Evolutionary conservation across 1,140 invertebrate species (phyloP), one percentile per base, ranked within the genome.

Genomic region (Chironomus striatipennis): DNA sequence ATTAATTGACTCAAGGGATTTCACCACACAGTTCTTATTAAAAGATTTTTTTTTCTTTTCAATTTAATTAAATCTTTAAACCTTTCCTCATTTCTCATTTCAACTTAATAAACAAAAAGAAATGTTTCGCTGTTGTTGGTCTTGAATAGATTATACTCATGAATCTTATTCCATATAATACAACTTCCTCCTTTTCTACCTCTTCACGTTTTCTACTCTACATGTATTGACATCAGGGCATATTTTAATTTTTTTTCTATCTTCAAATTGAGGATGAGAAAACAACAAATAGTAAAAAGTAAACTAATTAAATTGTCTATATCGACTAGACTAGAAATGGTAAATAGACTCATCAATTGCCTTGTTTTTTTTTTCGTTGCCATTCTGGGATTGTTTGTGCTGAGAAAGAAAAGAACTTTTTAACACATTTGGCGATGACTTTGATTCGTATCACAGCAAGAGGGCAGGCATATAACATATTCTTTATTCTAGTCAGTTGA

Each of bases 61-160:
- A 12, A n/a, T 57, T 57, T n/a, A 57, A 57, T n/a, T n/a, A 57
- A 47, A 57, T 15, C 24, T 34, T 2, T 34, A 34, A 34, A 34
- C 24, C 24, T 34, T 34, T 34, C 24, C 24, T 34, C 24, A n/a
- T n/a, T 57, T 57, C 47, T 57, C 12, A 57, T 57, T 57, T n/a
- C n/a, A n/a, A n/a, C n/a, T n/a, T n/a, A 57, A 57, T 57, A 12
- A 57, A n/a, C 3, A 57, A 47, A 47, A 57, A 57, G 47, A 12
- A 5, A 57, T 57, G 47, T n/a, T 57, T 57, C 47, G 47, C 47
- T 57, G 47, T 57, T 57, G 47, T 57, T 57, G 47, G 47, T 57
- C 47, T 57, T n/a, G n/a, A 15, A 15, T 57, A 12, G 47, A 57
- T 57, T 57, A 57, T 57, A n/a, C 12, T 57, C 24, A 34, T 34